These are phyloP conservation scores for Apteryx owenii DNA, from an alignment of 2,113 vertebrate species.

Conservation along the genomic window DNA sequence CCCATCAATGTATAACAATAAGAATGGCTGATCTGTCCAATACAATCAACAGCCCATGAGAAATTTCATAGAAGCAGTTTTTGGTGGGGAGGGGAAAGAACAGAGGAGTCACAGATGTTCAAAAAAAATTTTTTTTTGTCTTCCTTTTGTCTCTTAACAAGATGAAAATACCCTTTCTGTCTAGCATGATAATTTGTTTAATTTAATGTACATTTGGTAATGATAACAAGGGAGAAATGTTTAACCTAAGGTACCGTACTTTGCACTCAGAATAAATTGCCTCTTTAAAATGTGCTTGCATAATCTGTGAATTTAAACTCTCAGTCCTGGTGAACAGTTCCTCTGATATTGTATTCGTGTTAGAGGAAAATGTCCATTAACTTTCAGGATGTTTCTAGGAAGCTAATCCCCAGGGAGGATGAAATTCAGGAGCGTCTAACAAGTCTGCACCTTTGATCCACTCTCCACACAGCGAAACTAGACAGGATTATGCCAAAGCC, in stretches of 20 bases:
- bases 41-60: background rate
- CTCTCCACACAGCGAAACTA: background rate
- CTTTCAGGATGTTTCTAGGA: conserved; percentile 20
- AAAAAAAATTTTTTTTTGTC: background rate
- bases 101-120: background rate
- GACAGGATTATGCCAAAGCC: conserved; percentile 22
- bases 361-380: conserved; percentile 22
- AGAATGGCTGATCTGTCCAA: background rate
- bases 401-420: conserved; percentile 34
- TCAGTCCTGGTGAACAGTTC: background rate
- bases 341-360: background rate
- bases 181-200: conserved; percentile 6
- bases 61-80: background rate
- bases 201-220: conserved; percentile 3
- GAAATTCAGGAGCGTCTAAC: conserved; percentile 51
- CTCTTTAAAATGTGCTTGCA: conserved; percentile 15
- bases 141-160: background rate
- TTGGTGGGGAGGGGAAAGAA: background rate
- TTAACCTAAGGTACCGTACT: conserved; percentile 28
- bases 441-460: conserved; percentile 33
- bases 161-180: background rate
- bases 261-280: conserved; percentile 9
- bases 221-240: background rate
- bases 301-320: conserved; percentile 45
- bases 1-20: background rate